Evolutionary conservation across 2,888 invertebrate genomes (phyloP).

Genomic region (Leptothorax acervorum): DNA sequence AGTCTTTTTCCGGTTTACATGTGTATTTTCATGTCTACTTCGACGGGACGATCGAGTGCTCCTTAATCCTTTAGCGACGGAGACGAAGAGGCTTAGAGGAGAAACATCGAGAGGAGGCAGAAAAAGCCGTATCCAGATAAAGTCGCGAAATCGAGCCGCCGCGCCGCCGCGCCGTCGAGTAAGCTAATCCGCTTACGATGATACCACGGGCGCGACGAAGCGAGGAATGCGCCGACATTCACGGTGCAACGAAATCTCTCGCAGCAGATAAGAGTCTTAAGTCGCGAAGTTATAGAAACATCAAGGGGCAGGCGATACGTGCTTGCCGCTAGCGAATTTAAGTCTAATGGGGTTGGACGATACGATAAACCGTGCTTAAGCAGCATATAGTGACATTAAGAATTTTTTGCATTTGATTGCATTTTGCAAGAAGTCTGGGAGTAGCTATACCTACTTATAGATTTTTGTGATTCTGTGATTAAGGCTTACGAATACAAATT

Average conservation of each 20-base stretch:
- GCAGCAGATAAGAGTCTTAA: constrained; percentile 53
- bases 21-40: not conserved
- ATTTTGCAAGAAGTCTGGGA: not conserved
- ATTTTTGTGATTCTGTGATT: not conserved
- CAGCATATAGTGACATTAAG: constrained; percentile 20
- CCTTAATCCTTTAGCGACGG: constrained; percentile 11
- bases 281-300: constrained; percentile 72
- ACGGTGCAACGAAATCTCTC: constrained; percentile 25
- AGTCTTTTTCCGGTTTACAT: constrained; percentile 12
- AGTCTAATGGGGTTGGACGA: constrained; percentile 48
- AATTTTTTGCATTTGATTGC: constrained; percentile 53
- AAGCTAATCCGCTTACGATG: constrained; percentile 70
- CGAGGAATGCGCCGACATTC: constrained; percentile 54
- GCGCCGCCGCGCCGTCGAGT: not conserved
- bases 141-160: constrained; percentile 62
- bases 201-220: constrained; percentile 12
- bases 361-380: not conserved
- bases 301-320: constrained; percentile 49
- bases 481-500: not conserved
- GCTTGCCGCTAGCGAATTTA: constrained; percentile 45
- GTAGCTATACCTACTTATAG: not conserved
- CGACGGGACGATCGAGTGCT: constrained; percentile 10
- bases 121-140: constrained; percentile 58
- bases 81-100: constrained; percentile 8
- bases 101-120: constrained; percentile 25